Evolutionary conservation across 2,113 vertebrate species (phyloP), one percentile per base, ranked within the genome.

Genomic region (Atrichornis clamosus): DNA sequence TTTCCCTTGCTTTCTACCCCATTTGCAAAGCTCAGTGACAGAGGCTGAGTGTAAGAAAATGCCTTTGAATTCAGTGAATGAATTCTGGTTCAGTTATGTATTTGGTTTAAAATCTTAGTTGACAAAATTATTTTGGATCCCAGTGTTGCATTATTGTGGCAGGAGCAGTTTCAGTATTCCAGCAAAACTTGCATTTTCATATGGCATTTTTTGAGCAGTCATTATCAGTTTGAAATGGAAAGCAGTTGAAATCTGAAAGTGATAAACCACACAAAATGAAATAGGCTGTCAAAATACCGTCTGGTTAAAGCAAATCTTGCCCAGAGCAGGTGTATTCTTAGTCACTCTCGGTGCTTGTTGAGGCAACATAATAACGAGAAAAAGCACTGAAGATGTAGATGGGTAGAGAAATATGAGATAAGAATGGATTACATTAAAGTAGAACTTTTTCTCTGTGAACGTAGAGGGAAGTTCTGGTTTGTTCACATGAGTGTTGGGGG

Each of bases 401-500:
- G 19, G 10, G 4, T 37, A 69, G 33, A 37, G n/a, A 42, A 86
- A 27, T 44, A 30, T 4, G 77, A 50, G 56, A 16, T 78, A 35
- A 41, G 10, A 27, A 13, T 46, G 15, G 24, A 16, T 67, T 74
- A 17, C 16, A 8, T 74, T 33, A 42, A 62, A 65, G 24, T 42
- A 33, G 41, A 60, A n/a, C 2, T 39, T 90, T 67, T 83, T 64
- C 33, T 72, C 2, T 11, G 21, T 55, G 6, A 32, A 21, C 0
- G 0, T 35, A 7, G 13, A 26, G 13, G 68, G 39, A 75, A 68
- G 10, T 87, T 90, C 8, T 24, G 0, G 11, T 82, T 35, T 58
- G 18, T 82, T 76, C 53, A 33, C 1, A 0, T 37, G 5, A 44
- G 1, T 62, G 13, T 62, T 2, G 0, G n/a, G 69, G 35, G 14